Percentiles rank a stretch among this genome's conserved stretches.
phyloP scores from a whole-genome alignment of 2,888 invertebrate species.

The Dascillus cervinus region DNA sequence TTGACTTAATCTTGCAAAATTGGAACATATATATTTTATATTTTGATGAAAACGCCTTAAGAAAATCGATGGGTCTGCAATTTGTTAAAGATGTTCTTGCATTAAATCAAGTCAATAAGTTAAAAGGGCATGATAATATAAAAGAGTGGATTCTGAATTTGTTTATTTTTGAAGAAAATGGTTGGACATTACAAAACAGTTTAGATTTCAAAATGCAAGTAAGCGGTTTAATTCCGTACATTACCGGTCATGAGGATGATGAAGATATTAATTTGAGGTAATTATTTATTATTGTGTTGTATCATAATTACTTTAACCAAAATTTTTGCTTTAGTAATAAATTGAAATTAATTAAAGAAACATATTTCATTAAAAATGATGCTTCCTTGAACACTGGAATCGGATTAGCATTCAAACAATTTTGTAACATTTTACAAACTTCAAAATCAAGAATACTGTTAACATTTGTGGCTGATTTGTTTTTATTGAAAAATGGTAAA shows the following conservation, averaged over 20 bases:
- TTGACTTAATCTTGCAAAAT: too few species aligned
- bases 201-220: constrained; percentile 20
- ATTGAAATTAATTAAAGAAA: constrained; percentile 10
- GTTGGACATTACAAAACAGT: constrained; percentile 11
- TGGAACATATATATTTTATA: too few species aligned
- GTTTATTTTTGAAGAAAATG: constrained; percentile 10
- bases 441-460: constrained; percentile 23
- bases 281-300: constrained; percentile 8
- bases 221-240: constrained; percentile 18
- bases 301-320: neutral
- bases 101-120: too few species aligned
- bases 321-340: constrained; percentile 9
- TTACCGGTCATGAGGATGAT: constrained; percentile 16
- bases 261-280: constrained; percentile 23
- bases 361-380: constrained; percentile 13
- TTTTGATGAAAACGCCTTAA: constrained; percentile 18
- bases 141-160: constrained; percentile 19
- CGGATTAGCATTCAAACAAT: constrained; percentile 14
- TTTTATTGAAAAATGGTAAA: constrained; percentile 13
- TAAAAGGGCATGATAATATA: too few species aligned
- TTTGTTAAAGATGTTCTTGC: constrained; percentile 18
- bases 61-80: constrained; percentile 21
- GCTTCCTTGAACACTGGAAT: constrained; percentile 3
- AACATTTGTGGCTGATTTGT: constrained; percentile 22
- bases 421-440: constrained; percentile 13